Conservation (phyloP, 2,797 vertebrate genomes). For the Selene dorsalis region DNA sequence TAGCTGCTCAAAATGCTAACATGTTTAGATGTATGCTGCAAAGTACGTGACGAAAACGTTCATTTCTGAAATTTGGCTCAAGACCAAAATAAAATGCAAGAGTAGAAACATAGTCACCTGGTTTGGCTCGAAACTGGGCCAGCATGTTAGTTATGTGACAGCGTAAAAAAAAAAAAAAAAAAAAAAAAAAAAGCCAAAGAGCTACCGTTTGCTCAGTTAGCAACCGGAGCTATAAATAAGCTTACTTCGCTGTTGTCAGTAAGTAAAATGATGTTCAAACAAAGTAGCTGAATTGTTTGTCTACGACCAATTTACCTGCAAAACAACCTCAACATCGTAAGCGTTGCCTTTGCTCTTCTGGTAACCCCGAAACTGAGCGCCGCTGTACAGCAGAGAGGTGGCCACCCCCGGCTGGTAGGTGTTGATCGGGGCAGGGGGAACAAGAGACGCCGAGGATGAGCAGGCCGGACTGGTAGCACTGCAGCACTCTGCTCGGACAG, state of each 20-base stretch:
- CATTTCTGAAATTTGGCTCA: neutral
- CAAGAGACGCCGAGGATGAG: conserved; percentile 86
- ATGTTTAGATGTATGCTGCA: neutral
- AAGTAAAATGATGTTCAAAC: neutral
- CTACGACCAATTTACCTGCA: conserved; percentile 86
- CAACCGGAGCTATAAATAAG: conserved; percentile 28
- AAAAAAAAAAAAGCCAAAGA: neutral
- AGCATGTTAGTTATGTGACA: conserved; percentile 17
- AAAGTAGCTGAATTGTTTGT: too few species aligned
- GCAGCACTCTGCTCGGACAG: conserved; percentile 88
- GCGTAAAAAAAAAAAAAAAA: neutral
- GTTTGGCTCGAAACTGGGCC: conserved; percentile 26
- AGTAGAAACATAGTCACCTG: neutral
- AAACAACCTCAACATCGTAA: conserved; percentile 96
- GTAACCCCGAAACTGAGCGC: conserved; percentile 95
- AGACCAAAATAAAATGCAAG: neutral
- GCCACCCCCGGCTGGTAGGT: conserved; percentile 94
- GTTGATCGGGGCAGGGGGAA: conserved; percentile 96
- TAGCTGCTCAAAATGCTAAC: neutral
- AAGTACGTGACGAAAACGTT: neutral
- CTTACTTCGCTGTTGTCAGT: conserved; percentile 5
- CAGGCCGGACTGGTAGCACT: conserved; percentile 79
- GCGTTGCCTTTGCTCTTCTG: conserved; percentile 99
- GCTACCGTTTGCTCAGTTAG: conserved; percentile 40
- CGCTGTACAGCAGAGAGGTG: conserved; percentile 94